Percentiles rank a stretch among this genome's conserved stretches.
Evolutionary conservation across 2,888 invertebrate species (phyloP).

Genomic region (Melanostoma scalare): DNA sequence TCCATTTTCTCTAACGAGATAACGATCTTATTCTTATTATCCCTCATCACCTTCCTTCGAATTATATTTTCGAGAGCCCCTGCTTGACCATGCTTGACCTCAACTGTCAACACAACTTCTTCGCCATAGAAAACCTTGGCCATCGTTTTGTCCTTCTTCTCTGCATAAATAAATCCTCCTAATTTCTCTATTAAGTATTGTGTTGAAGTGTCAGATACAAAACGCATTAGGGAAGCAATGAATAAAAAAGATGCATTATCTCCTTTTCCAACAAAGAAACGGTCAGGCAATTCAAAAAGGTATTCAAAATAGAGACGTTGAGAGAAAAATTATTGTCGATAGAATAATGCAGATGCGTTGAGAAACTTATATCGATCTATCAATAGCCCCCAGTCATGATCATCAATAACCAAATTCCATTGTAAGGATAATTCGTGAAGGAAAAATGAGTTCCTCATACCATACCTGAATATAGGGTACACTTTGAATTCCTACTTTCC

Average conservation of each 20-base stretch:
- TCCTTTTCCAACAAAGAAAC: conserved; percentile 36
- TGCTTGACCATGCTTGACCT: conserved; percentile 68
- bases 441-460: conserved; percentile 2
- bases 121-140: conserved; percentile 17
- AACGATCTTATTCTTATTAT: too few species aligned
- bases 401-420: conserved; percentile 71
- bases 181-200: conserved; percentile 57
- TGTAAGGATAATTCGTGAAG: conserved; percentile 52
- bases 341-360: conserved; percentile 59
- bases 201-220: conserved; percentile 57
- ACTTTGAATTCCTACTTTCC: neutral
- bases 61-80: conserved; percentile 20
- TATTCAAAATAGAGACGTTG: conserved; percentile 47
- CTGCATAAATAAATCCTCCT: conserved; percentile 66
- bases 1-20: too few species aligned
- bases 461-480: conserved; percentile 23
- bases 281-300: conserved; percentile 48
- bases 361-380: conserved; percentile 62
- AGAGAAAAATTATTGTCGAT: neutral
- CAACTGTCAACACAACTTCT: conserved; percentile 62
- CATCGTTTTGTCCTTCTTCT: conserved; percentile 3
- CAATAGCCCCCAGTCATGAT: conserved; percentile 42
- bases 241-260: conserved; percentile 20
- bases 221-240: conserved; percentile 30
- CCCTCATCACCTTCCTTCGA: conserved; percentile 12